Base-by-base conservation (phyloP, 2,888 invertebrate species). In the Andrena bucephala region DNA sequence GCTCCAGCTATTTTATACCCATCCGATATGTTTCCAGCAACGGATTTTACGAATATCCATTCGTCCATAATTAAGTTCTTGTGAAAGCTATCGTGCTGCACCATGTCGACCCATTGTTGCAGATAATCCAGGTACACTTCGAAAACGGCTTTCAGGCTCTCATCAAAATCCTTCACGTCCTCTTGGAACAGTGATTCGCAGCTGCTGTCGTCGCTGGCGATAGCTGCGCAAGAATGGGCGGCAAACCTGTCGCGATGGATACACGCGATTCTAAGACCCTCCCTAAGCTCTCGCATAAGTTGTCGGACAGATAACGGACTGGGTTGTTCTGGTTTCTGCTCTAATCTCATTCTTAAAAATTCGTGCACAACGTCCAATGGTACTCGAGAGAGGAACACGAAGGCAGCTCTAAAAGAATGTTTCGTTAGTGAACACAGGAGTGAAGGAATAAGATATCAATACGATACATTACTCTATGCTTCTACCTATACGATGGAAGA, bases 291-390 rank as follows among this genome's bases (percentile, higher is more conserved):
- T 91, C 97, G 96, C 95, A 98, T 97, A 68, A 98, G 93, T 96
- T 98, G 98, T 90, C 97, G 96, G 63, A 98, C 96, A 87, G 98
- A 98, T 63, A 98, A 95, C 7, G 97, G 96, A 68, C 98, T 98
- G 0, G 98, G 98, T 68, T 97, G 96, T 29, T 96, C 96, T 0
- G 98, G 97, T 77, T 97, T 96, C 81, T 97, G 96, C 92, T 98
- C 98, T 54, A 98, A 95, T 60, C 98, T 95, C 95, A 99, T 96
- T 81, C 96, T 95, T 60, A 99, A 95, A 94, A 98, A 99, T 94
- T 99, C 98, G 92, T 98, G 97, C 83, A 98, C 97, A n/a, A 98
- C 96, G 94, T 99, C 98, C 91, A 99, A 94, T 31, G 98, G 97
- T 70, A 99, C 96, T 69, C 97, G 96, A 80, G 97, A 96, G 20